phyloP scores from a whole-genome alignment of 1,140 invertebrate species.

The Himalopsyche phryganea region DNA sequence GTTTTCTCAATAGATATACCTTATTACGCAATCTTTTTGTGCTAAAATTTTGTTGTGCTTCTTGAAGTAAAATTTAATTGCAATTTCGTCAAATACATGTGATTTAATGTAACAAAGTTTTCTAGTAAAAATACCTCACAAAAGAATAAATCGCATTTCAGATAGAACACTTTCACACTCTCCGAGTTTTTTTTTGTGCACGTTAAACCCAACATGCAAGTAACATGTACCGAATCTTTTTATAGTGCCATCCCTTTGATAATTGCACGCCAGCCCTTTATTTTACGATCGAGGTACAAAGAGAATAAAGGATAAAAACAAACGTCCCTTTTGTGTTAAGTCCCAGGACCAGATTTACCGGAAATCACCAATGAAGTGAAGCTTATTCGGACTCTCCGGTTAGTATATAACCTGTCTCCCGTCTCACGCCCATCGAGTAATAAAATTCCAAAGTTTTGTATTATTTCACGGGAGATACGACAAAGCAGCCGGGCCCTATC shows the following conservation, averaged over 20 bases:
- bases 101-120: no score
- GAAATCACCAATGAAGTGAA: slow-evolving; percentile 25
- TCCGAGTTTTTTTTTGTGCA: no score
- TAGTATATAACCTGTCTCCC: background rate
- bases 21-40: no score
- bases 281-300: slow-evolving; percentile 17
- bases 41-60: no score
- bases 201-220: background rate
- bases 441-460: background rate
- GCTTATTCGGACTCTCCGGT: no score
- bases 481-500: slow-evolving; percentile 9
- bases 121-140: no score
- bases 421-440: background rate
- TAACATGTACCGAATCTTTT: background rate
- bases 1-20: no score
- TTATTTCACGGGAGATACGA: background rate
- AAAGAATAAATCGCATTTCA: no score
- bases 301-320: slow-evolving; percentile 30
- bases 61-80: no score
- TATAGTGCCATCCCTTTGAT: slow-evolving; percentile 18
- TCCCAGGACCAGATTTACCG: slow-evolving; percentile 30
- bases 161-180: no score
- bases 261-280: slow-evolving; percentile 31
- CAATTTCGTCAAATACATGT: no score
- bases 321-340: slow-evolving; percentile 24